Evolutionary conservation across 2,888 invertebrate species (phyloP).

Genomic region (Pilophorus perplexus): DNA sequence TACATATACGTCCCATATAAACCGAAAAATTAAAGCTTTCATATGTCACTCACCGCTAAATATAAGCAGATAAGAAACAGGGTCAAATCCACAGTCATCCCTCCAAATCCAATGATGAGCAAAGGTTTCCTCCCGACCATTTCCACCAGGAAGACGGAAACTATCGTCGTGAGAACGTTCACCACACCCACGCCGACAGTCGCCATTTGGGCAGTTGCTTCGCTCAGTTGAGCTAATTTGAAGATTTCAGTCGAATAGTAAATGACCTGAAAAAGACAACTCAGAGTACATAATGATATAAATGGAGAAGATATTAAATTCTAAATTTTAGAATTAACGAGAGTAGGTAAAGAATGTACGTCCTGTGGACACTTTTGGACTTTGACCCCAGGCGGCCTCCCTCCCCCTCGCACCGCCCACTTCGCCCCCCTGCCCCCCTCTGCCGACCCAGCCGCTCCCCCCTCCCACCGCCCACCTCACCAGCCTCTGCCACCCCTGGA

Average conservation of each 20-base stretch:
- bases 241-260: conserved; percentile 83
- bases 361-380: too few species aligned
- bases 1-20: too few species aligned
- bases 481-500: too few species aligned
- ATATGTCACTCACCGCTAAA: conserved; percentile 53
- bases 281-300: too few species aligned
- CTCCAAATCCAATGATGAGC: conserved; percentile 71
- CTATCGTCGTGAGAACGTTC: conserved; percentile 81
- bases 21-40: not conserved
- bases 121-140: conserved; percentile 78
- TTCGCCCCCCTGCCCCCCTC: too few species aligned
- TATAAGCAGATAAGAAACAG: conserved; percentile 64
- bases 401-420: too few species aligned
- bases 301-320: conserved; percentile 16
- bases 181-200: conserved; percentile 80
- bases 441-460: too few species aligned
- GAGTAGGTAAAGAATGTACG: too few species aligned
- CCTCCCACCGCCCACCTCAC: too few species aligned
- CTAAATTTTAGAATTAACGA: not conserved
- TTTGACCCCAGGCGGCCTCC: too few species aligned
- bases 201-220: conserved; percentile 60
- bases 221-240: conserved; percentile 62
- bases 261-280: conserved; percentile 60
- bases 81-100: conserved; percentile 71
- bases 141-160: conserved; percentile 77